Conservation (phyloP, 2,888 invertebrate genomes). For the Lacanobia wlatinum region DNA sequence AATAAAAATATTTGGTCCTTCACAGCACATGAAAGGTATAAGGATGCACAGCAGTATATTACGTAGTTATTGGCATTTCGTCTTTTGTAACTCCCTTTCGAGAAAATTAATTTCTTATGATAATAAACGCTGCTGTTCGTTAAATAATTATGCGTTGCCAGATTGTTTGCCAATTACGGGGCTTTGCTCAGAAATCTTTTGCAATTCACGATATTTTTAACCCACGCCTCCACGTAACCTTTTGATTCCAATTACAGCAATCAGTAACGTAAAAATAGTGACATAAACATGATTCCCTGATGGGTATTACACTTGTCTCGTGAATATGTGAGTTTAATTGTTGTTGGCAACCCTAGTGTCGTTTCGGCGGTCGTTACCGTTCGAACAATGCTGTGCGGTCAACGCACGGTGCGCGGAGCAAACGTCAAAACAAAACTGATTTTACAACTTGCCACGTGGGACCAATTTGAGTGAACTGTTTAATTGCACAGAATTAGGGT, state of each 20-base stretch:
- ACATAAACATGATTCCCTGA: constrained; percentile 38
- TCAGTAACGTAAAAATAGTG: constrained; percentile 50
- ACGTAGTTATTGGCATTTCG: constrained; percentile 18
- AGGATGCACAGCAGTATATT: neutral
- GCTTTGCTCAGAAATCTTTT: constrained; percentile 31
- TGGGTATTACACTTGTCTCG: constrained; percentile 57
- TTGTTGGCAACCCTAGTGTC: constrained; percentile 71
- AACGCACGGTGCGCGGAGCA: constrained; percentile 53
- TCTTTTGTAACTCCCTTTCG: constrained; percentile 9
- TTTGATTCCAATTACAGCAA: constrained; percentile 30
- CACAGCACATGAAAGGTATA: neutral
- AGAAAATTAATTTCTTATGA: constrained; percentile 21
- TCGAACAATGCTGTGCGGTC: constrained; percentile 67
- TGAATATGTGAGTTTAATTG: constrained; percentile 67
- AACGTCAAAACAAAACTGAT: constrained; percentile 68
- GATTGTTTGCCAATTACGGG: constrained; percentile 18
- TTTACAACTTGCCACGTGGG: constrained; percentile 65
- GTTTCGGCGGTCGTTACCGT: constrained; percentile 70
- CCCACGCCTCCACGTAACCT: neutral
- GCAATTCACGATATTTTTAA: constrained; percentile 35
- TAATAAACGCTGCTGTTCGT: constrained; percentile 7
- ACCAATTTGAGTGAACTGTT: constrained; percentile 44
- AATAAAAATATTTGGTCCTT: neutral
- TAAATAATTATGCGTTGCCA: constrained; percentile 33
- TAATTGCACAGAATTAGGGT: constrained; percentile 54